Conservation (phyloP, 1,140 invertebrate species). For the Leptopilina clavipes region DNA sequence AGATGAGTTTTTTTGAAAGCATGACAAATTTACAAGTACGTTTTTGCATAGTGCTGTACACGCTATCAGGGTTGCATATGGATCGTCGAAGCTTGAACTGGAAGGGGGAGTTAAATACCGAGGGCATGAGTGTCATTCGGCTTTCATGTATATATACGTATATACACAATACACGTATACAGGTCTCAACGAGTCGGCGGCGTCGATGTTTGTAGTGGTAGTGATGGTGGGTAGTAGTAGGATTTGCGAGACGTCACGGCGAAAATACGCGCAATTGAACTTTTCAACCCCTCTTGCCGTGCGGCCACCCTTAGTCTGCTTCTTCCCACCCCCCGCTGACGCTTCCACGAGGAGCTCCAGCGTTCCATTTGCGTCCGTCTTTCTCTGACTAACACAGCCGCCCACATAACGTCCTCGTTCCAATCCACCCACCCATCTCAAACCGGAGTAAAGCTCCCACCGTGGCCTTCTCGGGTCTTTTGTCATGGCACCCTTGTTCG, state of each 20-base stretch:
- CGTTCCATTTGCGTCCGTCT: slow-evolving; percentile 34
- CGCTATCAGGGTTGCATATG: slow-evolving; percentile 46
- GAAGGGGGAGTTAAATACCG: slow-evolving; percentile 62
- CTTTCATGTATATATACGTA: slow-evolving; percentile 49
- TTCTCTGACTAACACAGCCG: slow-evolving; percentile 42
- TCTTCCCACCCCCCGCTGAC: slow-evolving; percentile 39
- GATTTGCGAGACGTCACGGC: slow-evolving; percentile 71
- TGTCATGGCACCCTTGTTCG: slow-evolving; percentile 73
- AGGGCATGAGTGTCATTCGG: slow-evolving; percentile 57
- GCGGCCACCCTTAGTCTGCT: slow-evolving; percentile 49
- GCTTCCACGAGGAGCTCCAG: slow-evolving; percentile 41
- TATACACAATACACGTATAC: slow-evolving; percentile 31
- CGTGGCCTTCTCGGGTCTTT: slow-evolving; percentile 67
- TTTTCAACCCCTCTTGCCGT: slow-evolving; percentile 70
- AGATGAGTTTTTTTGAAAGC: too few species aligned
- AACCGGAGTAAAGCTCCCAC: slow-evolving; percentile 40
- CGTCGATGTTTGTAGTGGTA: slow-evolving; percentile 47
- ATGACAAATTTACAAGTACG: background rate
- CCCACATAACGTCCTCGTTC: slow-evolving; percentile 44
- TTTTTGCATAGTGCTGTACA: slow-evolving; percentile 10
- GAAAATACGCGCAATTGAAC: slow-evolving; percentile 75
- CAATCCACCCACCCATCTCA: slow-evolving; percentile 49
- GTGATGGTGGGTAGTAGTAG: slow-evolving; percentile 60
- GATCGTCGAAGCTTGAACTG: slow-evolving; percentile 48
- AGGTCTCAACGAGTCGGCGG: slow-evolving; percentile 40